Percentiles rank a stretch among this genome's conserved stretches.
Conservation (phyloP, 2,113 vertebrate genomes). For the Pipra filicauda region DNA sequence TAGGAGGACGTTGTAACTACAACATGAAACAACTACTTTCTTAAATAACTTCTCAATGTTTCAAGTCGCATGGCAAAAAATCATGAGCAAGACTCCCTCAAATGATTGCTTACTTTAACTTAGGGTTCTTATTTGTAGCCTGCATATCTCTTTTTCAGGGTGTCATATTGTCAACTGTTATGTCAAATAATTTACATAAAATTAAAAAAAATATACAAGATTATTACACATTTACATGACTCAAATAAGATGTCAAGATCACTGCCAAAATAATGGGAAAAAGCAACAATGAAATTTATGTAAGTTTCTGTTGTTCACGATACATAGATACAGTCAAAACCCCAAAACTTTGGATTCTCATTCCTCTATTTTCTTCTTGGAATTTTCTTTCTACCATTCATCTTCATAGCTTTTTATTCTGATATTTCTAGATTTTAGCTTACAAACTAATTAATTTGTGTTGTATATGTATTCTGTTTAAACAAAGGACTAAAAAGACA, state of each 20-base stretch:
- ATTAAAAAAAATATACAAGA: neutral
- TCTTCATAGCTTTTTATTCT: neutral
- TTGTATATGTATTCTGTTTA: fast-evolving
- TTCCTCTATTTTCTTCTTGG: neutral
- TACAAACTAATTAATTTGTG: neutral
- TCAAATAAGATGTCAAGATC: neutral
- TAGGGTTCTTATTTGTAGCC: neutral
- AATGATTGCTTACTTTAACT: neutral
- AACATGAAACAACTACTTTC: neutral
- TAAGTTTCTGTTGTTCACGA: neutral
- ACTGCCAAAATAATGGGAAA: neutral
- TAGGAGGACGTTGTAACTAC: neutral
- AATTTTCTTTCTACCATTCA: neutral
- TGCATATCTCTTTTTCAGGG: neutral
- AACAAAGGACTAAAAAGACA: neutral
- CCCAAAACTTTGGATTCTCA: neutral
- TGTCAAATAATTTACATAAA: neutral
- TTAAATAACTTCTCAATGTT: neutral
- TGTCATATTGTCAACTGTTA: neutral
- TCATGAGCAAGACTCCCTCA: neutral
- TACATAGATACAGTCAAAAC: neutral
- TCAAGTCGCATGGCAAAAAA: neutral
- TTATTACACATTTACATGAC: neutral
- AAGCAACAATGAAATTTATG: neutral
- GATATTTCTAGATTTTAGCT: neutral